Base-by-base conservation (phyloP, 2,113 vertebrate genomes). In the Eupsittula cactorum region DNA sequence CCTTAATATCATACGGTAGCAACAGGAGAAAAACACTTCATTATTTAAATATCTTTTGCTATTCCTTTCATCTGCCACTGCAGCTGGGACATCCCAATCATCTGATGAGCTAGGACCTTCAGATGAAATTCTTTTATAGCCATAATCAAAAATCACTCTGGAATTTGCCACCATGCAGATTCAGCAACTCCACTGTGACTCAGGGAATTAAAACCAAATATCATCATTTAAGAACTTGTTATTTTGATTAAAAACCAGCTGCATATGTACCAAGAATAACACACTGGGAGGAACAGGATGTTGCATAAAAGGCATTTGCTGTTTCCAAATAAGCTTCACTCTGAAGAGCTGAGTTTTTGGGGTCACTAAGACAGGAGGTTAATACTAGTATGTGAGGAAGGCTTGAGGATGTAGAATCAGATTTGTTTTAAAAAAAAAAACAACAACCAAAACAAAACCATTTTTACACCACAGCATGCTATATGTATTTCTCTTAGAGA, bases 161-260 rank as follows among this genome's bases (percentile, higher is more conserved):
- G 83, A 93, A 91, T 88, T 95, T 91, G 69, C 52, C 67, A 91
- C 37, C 8, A 80, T 85, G 93, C 93, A 88, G 90, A 95, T 73
- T 96, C 94, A 95, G 92, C 94, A 96, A 86, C 41, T 93, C 64
- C 67, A 77, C 60, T 88, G 63, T 85, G 76, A 95, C 75, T 94
- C 71, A 80, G 82, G 90, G 70, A 94, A 95, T 88, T 95, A 93
- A 96, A 92, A 62, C 19, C 70, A 95, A 93, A 91, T 90, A 88
- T 59, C 78, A 68, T 76, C 82, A 94, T 96, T 95, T 83, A 88
- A 81, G 85, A 96, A 90, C 57, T 94, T 92, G 52, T 71, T 86
- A 88, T 92, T 96, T 93, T 88, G 53, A 92, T 94, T 94, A 88
- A 96, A 88, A 95, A 53, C 16, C 92, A 96, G 85, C 90, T 88